Evolutionary conservation across 1,140 invertebrate species (phyloP).

Genomic region (Hirudo medicinalis): DNA sequence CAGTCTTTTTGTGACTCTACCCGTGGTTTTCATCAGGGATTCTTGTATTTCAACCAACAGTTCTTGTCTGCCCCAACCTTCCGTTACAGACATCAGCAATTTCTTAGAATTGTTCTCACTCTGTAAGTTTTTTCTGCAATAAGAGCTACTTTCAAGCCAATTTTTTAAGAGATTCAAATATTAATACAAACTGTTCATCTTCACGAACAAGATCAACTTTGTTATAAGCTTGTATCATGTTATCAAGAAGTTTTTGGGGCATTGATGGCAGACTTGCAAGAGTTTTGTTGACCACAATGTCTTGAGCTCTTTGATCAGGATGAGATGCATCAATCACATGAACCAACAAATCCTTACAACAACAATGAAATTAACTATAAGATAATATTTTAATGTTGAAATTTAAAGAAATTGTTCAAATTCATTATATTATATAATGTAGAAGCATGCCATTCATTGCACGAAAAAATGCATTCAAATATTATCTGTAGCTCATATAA

Average conservation of each 20-base stretch:
- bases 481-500: not conserved
- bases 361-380: not conserved
- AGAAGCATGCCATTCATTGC: no score
- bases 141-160: not conserved
- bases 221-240: slow-evolving; percentile 65
- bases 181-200: slow-evolving; percentile 9
- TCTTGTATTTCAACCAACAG: slow-evolving; percentile 48
- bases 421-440: not conserved
- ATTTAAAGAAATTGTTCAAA: not conserved
- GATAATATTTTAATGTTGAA: not conserved
- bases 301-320: slow-evolving; percentile 57
- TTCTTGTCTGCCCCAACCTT: slow-evolving; percentile 44
- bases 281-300: slow-evolving; percentile 56
- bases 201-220: slow-evolving; percentile 54
- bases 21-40: slow-evolving; percentile 46
- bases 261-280: slow-evolving; percentile 48
- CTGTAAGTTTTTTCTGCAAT: not conserved
- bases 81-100: slow-evolving; percentile 38
- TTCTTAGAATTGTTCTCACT: slow-evolving; percentile 31
- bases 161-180: not conserved
- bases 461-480: not conserved
- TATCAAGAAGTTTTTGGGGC: slow-evolving; percentile 43
- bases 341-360: slow-evolving; percentile 58
- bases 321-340: slow-evolving; percentile 72
- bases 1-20: slow-evolving; percentile 46